Conservation (phyloP, 2,113 vertebrate species). For the Cinclus mexicanus region DNA sequence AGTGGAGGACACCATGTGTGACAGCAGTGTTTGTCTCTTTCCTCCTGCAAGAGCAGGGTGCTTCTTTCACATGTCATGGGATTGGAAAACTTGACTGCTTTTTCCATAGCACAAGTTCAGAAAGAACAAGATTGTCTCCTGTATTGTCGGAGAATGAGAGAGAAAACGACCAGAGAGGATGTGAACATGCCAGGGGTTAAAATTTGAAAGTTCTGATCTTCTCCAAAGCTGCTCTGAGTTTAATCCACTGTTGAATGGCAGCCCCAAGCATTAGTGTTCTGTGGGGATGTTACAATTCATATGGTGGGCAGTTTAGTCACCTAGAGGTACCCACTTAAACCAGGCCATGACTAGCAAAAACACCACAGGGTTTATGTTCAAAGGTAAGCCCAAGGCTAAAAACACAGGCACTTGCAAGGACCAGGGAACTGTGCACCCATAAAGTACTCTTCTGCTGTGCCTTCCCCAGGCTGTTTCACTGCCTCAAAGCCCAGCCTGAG, state of each 20-base stretch:
- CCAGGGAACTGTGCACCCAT: not conserved
- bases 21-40: not conserved
- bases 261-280: not conserved
- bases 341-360: not conserved
- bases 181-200: not conserved
- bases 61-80: accelerated
- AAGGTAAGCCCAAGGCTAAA: not conserved
- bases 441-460: accelerated
- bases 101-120: not conserved
- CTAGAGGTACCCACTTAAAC: not conserved
- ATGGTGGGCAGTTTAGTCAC: not conserved
- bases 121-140: accelerated
- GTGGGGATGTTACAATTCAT: not conserved
- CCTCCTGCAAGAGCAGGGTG: not conserved
- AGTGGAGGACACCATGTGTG: not conserved
- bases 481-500: not conserved
- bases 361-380: not conserved
- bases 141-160: not conserved
- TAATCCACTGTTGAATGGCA: not conserved
- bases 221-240: not conserved
- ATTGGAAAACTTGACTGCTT: not conserved
- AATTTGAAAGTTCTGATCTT: not conserved
- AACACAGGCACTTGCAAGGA: accelerated
- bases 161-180: not conserved
- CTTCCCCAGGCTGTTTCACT: not conserved